Evolutionary conservation across 2,888 invertebrate species (phyloP), one percentile per base, ranked within the genome.

Genomic region (Julus scanicus): DNA sequence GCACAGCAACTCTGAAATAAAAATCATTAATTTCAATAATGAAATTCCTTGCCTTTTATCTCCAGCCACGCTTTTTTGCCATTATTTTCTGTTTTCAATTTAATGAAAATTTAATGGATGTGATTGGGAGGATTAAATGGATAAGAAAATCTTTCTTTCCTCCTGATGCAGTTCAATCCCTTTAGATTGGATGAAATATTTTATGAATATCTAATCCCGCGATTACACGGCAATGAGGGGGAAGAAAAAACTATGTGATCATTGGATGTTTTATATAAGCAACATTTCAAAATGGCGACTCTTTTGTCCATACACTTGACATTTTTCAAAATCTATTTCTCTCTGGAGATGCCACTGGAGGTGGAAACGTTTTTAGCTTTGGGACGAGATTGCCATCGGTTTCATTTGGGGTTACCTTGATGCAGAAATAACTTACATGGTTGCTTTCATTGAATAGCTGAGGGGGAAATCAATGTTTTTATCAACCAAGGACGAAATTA

Each of bases 41-140:
- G 57, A 71, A 71, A 71, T 71, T 71, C 29, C 71, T 6, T 71
- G 20, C 20, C 71, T 71, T 71, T 71, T 71, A 20, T 71, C 71
- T 9, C 3, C 2, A 20, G 71, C 29, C 71, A 9, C 29, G 71
- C 20, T 20, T 71, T 71, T 71, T 71, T 71, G 71, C 71, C 71
- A 71, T 71, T 29, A 71, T 71, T 71, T 71, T 20, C 71, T 29
- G 71, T 71, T 71, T 71, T 71, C 71, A 71, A 71, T 71, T 71
- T 71, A 71, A 71, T 29, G 71, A 71, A 71, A 71, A 71, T 71
- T 71, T 71, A 71, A 71, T 71, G 71, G 29, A 29, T 71, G 71
- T 71, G 71, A 71, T 71, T 71, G 71, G 71, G 71, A 71, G 71
- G 71, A 71, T 71, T 71, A 71, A 71, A 71, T 71, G 71, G 71